A percentile compares a stretch with the other conserved stretches of the same genome.
Evolutionary conservation across 92 coral and sea anemone genomes (phyloP).

Genomic region (Bergia puertoricense): DNA sequence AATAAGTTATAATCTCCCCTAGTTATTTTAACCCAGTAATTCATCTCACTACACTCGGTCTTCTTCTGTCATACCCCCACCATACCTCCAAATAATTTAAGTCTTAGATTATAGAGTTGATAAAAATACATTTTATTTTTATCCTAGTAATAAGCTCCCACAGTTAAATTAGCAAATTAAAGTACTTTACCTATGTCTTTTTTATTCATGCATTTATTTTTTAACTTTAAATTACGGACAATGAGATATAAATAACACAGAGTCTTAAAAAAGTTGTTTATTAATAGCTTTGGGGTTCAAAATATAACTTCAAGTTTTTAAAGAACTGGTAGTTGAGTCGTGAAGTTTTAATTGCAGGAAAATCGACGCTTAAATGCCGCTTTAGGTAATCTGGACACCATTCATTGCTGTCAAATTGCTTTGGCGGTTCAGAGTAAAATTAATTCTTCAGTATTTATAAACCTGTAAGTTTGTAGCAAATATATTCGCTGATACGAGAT

Average conservation of each 20-base stretch:
- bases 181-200: no score
- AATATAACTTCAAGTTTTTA: not conserved
- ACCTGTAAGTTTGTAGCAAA: not conserved
- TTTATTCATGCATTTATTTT: not conserved
- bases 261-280: not conserved
- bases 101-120: no score
- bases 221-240: no score
- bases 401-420: not conserved
- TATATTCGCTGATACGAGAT: slow-evolving; percentile 16
- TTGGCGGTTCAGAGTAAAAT: not conserved
- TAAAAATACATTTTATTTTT: no score
- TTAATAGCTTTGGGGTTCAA: not conserved
- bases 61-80: no score
- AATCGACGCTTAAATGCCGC: slow-evolving; percentile 7
- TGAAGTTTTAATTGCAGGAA: slow-evolving; percentile 16
- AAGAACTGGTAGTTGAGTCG: not conserved
- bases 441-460: not conserved
- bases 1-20: not conserved
- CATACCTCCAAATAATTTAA: no score
- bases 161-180: no score
- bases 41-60: no score
- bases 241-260: no score
- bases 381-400: slow-evolving; percentile 9
- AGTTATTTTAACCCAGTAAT: no score
- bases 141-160: no score